phyloP scores from a whole-genome alignment of 2,113 vertebrate species.

The Aphyosemion australe region DNA sequence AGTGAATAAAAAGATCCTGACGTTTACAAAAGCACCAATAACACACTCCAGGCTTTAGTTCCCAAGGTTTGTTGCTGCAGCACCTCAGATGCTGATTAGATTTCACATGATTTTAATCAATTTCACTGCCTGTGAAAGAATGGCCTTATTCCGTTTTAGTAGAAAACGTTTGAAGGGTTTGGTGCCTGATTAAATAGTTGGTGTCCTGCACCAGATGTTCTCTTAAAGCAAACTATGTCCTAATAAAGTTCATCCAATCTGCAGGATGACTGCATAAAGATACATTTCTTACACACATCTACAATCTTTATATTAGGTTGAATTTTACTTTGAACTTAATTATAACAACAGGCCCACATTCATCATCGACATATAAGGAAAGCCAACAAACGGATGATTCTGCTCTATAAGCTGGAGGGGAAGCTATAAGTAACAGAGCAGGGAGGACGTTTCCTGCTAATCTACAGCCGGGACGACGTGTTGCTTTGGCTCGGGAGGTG shows the following conservation, averaged over 20 bases:
- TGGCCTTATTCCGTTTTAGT: no score
- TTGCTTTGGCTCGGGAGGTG: slow-evolving; percentile 18
- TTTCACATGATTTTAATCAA: slow-evolving; percentile 3
- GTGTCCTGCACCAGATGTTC: slow-evolving; percentile 74
- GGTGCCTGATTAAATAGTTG: slow-evolving; percentile 33
- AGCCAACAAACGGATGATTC: slow-evolving; percentile 14
- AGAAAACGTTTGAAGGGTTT: neutral
- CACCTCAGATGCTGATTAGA: slow-evolving; percentile 19
- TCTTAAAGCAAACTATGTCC: neutral
- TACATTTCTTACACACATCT: slow-evolving; percentile 8
- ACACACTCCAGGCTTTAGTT: neutral
- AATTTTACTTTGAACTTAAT: slow-evolving; percentile 16
- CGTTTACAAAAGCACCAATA: neutral
- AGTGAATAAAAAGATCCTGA: slow-evolving; percentile 32
- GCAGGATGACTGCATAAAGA: slow-evolving; percentile 21
- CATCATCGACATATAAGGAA: slow-evolving; percentile 17
- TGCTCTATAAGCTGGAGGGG: slow-evolving; percentile 5
- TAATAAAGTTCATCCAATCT: slow-evolving; percentile 3
- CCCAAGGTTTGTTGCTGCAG: neutral
- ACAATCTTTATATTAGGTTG: slow-evolving; percentile 26
- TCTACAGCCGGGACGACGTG: slow-evolving; percentile 1
- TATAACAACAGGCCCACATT: slow-evolving; percentile 7
- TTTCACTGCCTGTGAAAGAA: neutral
- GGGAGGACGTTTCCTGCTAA: neutral
- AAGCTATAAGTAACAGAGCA: slow-evolving; percentile 5